Evolutionary conservation across 2,113 vertebrate genomes (phyloP).

Genomic region (Labrus mixtus): DNA sequence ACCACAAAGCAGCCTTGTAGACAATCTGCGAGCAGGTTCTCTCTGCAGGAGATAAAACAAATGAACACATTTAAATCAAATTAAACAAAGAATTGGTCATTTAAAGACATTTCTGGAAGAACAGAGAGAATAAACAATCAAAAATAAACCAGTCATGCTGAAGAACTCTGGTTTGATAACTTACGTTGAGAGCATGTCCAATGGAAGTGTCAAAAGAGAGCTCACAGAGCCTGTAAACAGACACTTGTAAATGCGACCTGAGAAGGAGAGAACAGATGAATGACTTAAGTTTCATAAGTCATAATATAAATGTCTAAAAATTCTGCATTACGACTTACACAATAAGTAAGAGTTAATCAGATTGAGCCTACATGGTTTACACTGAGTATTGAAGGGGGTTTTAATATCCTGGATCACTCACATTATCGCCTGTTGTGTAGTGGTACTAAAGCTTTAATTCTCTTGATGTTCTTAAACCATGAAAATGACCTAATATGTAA

Average conservation of each 20-base stretch:
- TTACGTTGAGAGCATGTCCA: slow-evolving; percentile 99
- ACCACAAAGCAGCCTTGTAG: slow-evolving; percentile 99
- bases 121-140: background rate
- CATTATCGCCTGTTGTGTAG: slow-evolving; percentile 12
- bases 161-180: slow-evolving; percentile 48
- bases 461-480: slow-evolving; percentile 20
- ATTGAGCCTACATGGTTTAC: background rate
- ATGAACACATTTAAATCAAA: background rate
- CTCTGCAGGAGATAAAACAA: slow-evolving; percentile 80
- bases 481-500: slow-evolving; percentile 17
- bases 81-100: background rate
- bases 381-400: background rate
- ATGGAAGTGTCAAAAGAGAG: slow-evolving; percentile 97
- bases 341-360: background rate
- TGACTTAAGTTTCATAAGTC: background rate
- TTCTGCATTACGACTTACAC: background rate
- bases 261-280: slow-evolving; percentile 5
- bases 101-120: background rate
- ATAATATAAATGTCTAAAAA: background rate
- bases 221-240: slow-evolving; percentile 99
- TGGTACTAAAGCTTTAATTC: slow-evolving; percentile 16
- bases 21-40: slow-evolving; percentile 98
- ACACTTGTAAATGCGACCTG: slow-evolving; percentile 99
- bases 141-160: background rate
- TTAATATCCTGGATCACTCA: background rate